Evolutionary conservation across 2,113 vertebrate species (phyloP), one percentile per base, ranked within the genome.

Genomic region (Chionodraco myersi): DNA sequence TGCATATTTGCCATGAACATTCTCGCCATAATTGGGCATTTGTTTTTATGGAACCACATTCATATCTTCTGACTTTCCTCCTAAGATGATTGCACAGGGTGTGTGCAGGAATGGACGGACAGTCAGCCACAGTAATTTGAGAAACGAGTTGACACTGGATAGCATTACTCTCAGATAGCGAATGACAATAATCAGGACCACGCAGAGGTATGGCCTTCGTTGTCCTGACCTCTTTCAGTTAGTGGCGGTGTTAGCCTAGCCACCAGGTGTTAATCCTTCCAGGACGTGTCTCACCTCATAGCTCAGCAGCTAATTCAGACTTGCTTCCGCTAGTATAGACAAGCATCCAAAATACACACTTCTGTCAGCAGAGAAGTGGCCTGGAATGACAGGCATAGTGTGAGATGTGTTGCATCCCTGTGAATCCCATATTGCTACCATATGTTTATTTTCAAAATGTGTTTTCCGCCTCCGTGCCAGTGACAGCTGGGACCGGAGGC

Each of bases 201-300:
- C 5, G 15, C 64, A 49, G 66, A 54, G 71, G 71, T 60, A 73
- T 34, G 75, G 82, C 80, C 78, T 87, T 76, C 26, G 21, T 67
- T 84, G 83, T 89, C 83, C 81, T 82, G 88, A 85, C 88, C 89
- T 80, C 84, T 86, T 80, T 68, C 75, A 80, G 65, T 73, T 73
- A 48, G 65, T 75, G 15, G 5, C 47, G 64, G 68, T 30, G 64
- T 86, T 86, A 85, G 86, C 68, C 56, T 74, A 63, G 85, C 79
- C 72, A 53, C 59, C 48, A 5, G 51, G 79, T 80, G 88, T 69
- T 92, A 91, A 94, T 94, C 91, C 85, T 81, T 81, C 87, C 91
- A 89, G 91, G 86, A 90, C 80, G 64, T 85, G 36, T 86, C 84
- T 90, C 80, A 84, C 82, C 84, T 89, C 85, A 59, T 86, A 86